Conservation (phyloP, 2,113 vertebrate genomes). For the Trichechus manatus region DNA sequence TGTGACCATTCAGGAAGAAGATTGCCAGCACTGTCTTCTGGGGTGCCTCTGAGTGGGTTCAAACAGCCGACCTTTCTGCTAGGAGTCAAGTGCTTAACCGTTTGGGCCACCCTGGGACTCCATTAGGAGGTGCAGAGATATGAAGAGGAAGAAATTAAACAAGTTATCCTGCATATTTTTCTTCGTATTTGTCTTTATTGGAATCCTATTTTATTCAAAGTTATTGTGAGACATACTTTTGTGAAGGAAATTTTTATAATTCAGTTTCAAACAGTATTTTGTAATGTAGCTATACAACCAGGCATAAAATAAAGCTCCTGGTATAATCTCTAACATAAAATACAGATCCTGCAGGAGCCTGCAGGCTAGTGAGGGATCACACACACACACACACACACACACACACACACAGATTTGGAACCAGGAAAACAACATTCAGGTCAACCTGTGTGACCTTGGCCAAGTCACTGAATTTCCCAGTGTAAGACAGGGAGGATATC, state of each 20-base stretch:
- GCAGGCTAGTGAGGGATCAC: not conserved
- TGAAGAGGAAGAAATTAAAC: not conserved
- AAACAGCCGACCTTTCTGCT: not conserved
- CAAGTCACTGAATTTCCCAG: not conserved
- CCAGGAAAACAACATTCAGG: not conserved
- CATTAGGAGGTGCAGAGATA: not conserved
- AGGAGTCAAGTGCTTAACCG: no score
- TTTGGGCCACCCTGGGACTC: no score
- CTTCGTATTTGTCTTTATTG: not conserved
- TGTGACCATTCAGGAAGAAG: not conserved
- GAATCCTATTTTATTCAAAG: constrained; percentile 22
- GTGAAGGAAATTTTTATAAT: constrained; percentile 13
- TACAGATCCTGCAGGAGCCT: not conserved
- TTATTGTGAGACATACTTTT: constrained; percentile 12
- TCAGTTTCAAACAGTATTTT: not conserved
- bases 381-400: not conserved
- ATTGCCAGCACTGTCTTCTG: not conserved
- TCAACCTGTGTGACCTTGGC: not conserved
- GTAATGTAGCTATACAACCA: not conserved
- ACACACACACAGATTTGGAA: not conserved
- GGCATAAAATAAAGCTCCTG: not conserved
- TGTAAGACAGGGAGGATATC: not conserved
- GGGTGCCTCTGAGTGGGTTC: not conserved
- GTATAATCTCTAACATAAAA: not conserved
- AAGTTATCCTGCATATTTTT: not conserved